phyloP scores from a whole-genome alignment of 2,113 vertebrate species.

The Arvicanthis niloticus region DNA sequence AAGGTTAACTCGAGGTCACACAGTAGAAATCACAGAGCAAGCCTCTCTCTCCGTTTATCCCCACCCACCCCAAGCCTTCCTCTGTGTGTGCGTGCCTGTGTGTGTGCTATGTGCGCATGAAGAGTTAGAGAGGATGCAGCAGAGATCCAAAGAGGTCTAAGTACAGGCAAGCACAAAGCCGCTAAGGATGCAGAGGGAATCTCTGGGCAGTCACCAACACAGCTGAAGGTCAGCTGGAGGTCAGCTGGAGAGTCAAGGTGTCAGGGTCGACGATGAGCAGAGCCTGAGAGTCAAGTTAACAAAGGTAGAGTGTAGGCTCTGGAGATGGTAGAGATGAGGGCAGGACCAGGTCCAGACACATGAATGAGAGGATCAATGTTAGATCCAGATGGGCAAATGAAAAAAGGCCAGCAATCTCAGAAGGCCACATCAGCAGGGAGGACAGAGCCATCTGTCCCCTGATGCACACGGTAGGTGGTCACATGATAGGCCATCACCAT shows the following conservation, averaged over 20 bases:
- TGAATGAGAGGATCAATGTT: background rate
- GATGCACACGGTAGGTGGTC: background rate
- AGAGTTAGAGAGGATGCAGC: background rate
- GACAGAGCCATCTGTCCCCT: background rate
- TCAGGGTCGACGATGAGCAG: background rate
- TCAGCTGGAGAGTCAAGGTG: background rate
- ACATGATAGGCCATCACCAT: background rate
- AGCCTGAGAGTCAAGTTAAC: background rate
- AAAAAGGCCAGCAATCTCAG: background rate
- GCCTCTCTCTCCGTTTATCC: background rate
- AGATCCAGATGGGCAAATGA: background rate
- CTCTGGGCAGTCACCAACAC: background rate
- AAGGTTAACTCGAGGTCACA: background rate
- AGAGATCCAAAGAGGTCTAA: background rate
- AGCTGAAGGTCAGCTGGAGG: background rate
- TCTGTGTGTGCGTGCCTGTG: background rate
- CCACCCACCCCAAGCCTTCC: background rate
- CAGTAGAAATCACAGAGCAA: background rate
- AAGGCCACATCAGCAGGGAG: background rate
- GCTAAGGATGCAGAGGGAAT: background rate
- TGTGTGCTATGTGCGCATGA: background rate
- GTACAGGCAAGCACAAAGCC: background rate
- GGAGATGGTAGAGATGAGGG: background rate
- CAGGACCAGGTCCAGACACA: background rate
- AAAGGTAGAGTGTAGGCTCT: background rate